Conservation (phyloP, 2,797 vertebrate species). For the Heliangelus exortis region DNA sequence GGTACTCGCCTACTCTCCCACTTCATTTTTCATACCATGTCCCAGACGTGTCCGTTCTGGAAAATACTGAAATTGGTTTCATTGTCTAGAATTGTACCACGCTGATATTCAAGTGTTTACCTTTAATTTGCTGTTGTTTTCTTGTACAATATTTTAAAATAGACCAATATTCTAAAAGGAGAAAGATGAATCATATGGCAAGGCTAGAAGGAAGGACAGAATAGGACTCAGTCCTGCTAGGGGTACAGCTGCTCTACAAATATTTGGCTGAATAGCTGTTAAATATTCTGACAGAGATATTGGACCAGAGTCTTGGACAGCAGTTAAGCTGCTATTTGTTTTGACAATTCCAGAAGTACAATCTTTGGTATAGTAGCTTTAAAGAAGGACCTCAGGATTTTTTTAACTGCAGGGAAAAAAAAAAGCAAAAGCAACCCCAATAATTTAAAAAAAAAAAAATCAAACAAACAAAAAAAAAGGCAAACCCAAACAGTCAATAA, state of each 20-base stretch:
- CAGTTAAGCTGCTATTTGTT: conserved; percentile 75
- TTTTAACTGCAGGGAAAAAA: neutral
- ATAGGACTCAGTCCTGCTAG: conserved; percentile 84
- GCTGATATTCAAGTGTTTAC: conserved; percentile 65
- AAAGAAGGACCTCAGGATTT: neutral
- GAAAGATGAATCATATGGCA: conserved; percentile 89
- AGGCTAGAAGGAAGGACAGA: conserved; percentile 83
- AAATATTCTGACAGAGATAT: conserved; percentile 83
- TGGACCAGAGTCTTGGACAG: conserved; percentile 40
- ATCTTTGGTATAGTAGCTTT: neutral
- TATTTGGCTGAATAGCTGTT: conserved; percentile 84
- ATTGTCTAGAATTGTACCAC: neutral
- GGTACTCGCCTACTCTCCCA: fast-evolving
- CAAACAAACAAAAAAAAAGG: neutral
- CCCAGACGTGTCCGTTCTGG: neutral
- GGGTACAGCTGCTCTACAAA: conserved; percentile 88
- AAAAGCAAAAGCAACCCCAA: neutral
- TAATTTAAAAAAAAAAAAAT: neutral
- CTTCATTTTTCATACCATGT: neutral
- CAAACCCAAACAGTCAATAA: neutral
- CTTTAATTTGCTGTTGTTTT: conserved; percentile 72
- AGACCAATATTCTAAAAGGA: conserved; percentile 92
- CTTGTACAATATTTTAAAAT: conserved; percentile 89
- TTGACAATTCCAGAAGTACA: conserved; percentile 77
- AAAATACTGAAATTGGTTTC: neutral